Base-by-base conservation (phyloP, 2,888 invertebrate species). In the Arctia plantaginis region DNA sequence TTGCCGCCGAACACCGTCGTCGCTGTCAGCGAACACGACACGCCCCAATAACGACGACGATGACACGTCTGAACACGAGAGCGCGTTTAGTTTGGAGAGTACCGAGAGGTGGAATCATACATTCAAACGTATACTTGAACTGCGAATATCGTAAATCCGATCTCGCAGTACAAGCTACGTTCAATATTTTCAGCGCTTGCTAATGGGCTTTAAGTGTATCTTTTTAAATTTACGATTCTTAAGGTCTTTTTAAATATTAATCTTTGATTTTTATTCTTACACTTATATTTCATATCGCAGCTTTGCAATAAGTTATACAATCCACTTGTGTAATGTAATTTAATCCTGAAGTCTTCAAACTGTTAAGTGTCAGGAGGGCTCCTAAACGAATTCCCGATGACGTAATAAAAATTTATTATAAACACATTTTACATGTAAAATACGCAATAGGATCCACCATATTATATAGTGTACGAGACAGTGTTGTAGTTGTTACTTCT, bases 31-130 rank as follows among this genome's bases (percentile, higher is more conserved):
- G 73, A 78, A 76, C 73, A 80, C 76, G 80, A 82, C 72, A 74
- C 82, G 27, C 68, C 81, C 68, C 76, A 72, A 68, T 55, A 77
- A 73, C 72, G 90, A 90, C 72, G 92, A 90, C 66, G 91, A 92
- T 80, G 93, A 93, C 89, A 95, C 95, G 27, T 95, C 95, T 44
- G 95, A 95, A 89, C 95, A 95, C 87, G 95, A 95, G 91, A 95
- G 95, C 94, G 95, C 93, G 85, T 95, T 95, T 93, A 93, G 93
- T 85, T 94, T 95, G 91, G 94, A 94, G 90, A 90, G 92, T 77
- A 93, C 91, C 80, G 91, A 87, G 90, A 95, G 95, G 95, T 95
- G 90, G 87, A 91, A 85, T 87, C 77, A 81, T 71, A 67, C 59
- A 71, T 35, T 20, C 66, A 66, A 78, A 82, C 77, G 80, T 66